Conservation (phyloP, 1,140 invertebrate species). For the Chrysoperla carnea region DNA sequence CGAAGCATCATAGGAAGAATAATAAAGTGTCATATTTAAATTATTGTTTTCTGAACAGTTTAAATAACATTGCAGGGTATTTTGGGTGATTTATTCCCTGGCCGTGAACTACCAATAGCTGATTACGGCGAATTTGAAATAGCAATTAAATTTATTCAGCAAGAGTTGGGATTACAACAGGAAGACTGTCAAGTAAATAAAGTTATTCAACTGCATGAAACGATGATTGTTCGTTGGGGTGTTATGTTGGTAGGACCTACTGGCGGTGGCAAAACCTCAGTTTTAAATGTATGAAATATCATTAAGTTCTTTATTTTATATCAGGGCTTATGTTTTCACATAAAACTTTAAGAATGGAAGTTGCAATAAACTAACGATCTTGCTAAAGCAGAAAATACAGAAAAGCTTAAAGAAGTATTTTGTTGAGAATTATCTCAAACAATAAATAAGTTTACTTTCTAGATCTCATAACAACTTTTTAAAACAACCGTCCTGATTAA, state of each 20-base stretch:
- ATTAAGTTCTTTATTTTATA: neutral
- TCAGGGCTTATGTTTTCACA: neutral
- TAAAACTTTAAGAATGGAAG: no score
- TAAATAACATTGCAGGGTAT: slow-evolving; percentile 42
- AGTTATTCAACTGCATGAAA: slow-evolving; percentile 74
- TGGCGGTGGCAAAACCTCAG: slow-evolving; percentile 61
- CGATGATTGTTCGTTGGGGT: slow-evolving; percentile 81
- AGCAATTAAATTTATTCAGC: slow-evolving; percentile 32
- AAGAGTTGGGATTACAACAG: slow-evolving; percentile 36
- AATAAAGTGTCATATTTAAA: neutral
- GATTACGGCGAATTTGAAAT: slow-evolving; percentile 57
- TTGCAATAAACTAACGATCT: no score
- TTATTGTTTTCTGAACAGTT: slow-evolving; percentile 13
- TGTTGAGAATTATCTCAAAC: no score
- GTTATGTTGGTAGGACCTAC: slow-evolving; percentile 88
- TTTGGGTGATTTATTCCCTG: slow-evolving; percentile 77
- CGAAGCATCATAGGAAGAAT: neutral
- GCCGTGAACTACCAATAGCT: slow-evolving; percentile 53
- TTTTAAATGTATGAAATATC: slow-evolving; percentile 33
- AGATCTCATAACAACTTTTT: no score
- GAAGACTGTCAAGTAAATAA: slow-evolving; percentile 51
- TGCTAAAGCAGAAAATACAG: no score
- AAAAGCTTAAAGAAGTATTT: no score
- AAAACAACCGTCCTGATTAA: no score
- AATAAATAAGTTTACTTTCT: no score